These are phyloP conservation scores for Acanthurus leucopareius DNA, from an alignment of 2,797 vertebrate genomes.

Conservation along the genomic window DNA sequence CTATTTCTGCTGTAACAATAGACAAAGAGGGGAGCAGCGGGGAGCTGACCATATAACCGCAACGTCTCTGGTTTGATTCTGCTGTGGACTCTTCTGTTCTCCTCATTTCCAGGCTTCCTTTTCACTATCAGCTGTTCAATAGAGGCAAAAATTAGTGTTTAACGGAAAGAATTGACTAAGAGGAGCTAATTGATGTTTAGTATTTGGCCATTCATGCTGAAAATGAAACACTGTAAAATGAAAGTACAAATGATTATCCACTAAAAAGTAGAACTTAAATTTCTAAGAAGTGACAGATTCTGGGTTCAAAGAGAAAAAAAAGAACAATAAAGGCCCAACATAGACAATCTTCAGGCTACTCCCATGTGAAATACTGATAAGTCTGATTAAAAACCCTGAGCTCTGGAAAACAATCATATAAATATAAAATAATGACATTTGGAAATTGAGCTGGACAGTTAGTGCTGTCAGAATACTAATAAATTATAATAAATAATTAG, in stretches of 20 bases:
- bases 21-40: not conserved
- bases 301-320: too few relatives aligned
- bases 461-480: not conserved
- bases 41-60: not conserved
- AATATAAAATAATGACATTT: not conserved
- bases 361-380: conserved; percentile 1
- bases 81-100: not conserved
- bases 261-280: not conserved
- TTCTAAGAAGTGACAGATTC: too few relatives aligned
- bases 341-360: not conserved
- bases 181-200: not conserved
- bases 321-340: not conserved
- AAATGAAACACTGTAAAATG: not conserved
- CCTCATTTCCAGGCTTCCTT: not conserved
- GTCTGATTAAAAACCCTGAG: too few relatives aligned
- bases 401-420: too few relatives aligned
- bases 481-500: not conserved
- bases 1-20: conserved; percentile 14
- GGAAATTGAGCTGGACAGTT: conserved; percentile 8
- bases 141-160: not conserved
- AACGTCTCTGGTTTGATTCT: not conserved
- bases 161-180: not conserved
- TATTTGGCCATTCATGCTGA: not conserved
- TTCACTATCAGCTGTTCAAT: not conserved
- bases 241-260: conserved; percentile 2